A percentile compares a stretch with the other conserved stretches of the same genome.
Conservation (phyloP, 2,888 invertebrate genomes). For the Diaperis boleti region DNA sequence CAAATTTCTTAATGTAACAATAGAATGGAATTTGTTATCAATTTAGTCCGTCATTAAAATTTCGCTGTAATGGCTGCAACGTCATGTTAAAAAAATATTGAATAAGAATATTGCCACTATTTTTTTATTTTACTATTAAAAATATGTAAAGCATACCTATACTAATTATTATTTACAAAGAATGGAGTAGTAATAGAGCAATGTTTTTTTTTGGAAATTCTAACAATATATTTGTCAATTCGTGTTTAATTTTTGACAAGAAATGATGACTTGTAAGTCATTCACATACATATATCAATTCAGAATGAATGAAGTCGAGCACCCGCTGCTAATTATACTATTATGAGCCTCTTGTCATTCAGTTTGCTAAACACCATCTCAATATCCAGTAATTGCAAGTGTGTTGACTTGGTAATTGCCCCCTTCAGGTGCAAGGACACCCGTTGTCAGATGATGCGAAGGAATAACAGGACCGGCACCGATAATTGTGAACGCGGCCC, state of each 20-base stretch:
- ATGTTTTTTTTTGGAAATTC: no score
- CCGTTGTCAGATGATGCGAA: conserved; percentile 13
- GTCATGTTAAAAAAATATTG: no score
- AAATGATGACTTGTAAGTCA: background rate
- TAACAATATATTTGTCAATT: no score
- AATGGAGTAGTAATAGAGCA: no score
- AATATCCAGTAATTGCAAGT: conserved; percentile 30
- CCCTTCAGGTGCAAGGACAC: conserved; percentile 35
- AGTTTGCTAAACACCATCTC: conserved; percentile 23
- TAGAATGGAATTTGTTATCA: conserved; percentile 18
- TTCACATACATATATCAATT: background rate
- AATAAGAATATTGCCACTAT: no score
- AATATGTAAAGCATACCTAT: no score
- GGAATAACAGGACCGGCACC: conserved; percentile 20
- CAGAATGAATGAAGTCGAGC: background rate
- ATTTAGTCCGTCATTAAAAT: conserved; percentile 10
- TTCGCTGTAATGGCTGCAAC: no score
- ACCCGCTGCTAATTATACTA: conserved; percentile 5
- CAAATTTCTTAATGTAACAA: conserved; percentile 32
- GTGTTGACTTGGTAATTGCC: conserved; percentile 35
- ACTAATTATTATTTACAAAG: no score
- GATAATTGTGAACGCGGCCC: conserved; percentile 26
- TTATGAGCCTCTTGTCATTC: conserved; percentile 17
- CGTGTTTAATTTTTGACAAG: no score
- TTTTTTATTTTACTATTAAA: no score